Percentiles rank a stretch among this genome's conserved stretches.
These are phyloP conservation scores for Drosophila mimetica DNA, from an alignment of 2,888 invertebrate genomes.

Conservation along the genomic window DNA sequence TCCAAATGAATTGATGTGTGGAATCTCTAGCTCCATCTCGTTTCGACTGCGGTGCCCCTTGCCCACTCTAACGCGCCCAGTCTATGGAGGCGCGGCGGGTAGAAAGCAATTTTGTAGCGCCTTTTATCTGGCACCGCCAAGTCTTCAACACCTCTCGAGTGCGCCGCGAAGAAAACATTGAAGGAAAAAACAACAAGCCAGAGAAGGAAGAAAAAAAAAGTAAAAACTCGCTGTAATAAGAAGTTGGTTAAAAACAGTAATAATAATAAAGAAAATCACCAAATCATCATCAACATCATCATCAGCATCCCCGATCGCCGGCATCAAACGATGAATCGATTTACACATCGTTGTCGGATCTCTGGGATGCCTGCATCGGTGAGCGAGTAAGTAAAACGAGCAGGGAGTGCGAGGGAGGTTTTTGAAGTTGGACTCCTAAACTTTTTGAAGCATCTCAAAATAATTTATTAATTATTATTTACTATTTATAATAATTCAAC, in stretches of 20 bases:
- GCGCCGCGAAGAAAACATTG: constrained; percentile 47
- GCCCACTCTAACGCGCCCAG: constrained; percentile 20
- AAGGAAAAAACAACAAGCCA: constrained; percentile 24
- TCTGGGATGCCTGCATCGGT: constrained; percentile 10
- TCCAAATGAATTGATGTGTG: constrained; percentile 63
- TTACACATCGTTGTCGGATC: constrained; percentile 69
- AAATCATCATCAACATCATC: constrained; percentile 78
- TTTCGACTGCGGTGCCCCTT: constrained; percentile 3
- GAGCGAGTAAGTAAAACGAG: constrained; percentile 16
- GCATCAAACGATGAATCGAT: constrained; percentile 77
- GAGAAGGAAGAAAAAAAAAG: constrained; percentile 31
- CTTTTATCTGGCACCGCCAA: constrained; percentile 80
- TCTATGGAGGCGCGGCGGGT: constrained; percentile 47
- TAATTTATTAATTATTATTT: too few relatives aligned
- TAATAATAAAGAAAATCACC: constrained; percentile 80
- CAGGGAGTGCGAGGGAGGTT: not conserved
- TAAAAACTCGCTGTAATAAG: constrained; percentile 76
- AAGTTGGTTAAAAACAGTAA: constrained; percentile 81
- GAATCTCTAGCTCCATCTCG: constrained; percentile 44
- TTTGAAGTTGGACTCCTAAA: not conserved
- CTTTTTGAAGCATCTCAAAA: too few relatives aligned
- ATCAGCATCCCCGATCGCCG: constrained; percentile 56
- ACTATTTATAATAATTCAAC: too few relatives aligned
- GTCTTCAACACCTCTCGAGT: constrained; percentile 80
- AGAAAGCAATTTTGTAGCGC: constrained; percentile 70